Evolutionary conservation across 2,888 invertebrate genomes (phyloP), one percentile per base, ranked within the genome.

Genomic region (Conops quadrifasciatus): DNA sequence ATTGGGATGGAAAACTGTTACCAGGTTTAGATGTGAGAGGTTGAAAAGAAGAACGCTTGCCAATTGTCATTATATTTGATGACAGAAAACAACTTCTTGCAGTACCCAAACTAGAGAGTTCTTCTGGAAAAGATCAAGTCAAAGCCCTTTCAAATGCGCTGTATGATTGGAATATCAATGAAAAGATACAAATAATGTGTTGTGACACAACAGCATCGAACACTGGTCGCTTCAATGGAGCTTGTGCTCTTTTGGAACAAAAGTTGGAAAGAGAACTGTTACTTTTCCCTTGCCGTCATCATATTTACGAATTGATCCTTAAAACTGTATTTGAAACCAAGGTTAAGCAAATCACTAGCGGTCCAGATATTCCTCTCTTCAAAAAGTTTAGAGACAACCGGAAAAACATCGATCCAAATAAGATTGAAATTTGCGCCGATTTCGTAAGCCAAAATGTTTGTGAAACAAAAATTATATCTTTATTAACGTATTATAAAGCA

Each of bases 81-180:
- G 85, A 86, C 82, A 75, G 75, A 58, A 75, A 78, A 77, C 76
- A 81, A 78, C 75, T 79, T 67, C 62, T 80, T 72, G 77, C 77
- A 71, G 77, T 80, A 69, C 77, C 79, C 45, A 77, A 73, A 75
- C 67, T 80, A 70, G 76, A 79, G 3, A 78, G 67, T 65, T 78
- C 77, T 71, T 72, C 76, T 9, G 76, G 75, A 13, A 75, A 70
- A 21, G 74, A 77, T 36, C 77, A 71, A 58, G 75, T 75, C 28
- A 59, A 73, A 64, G 78, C 77, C 65, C 77, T 80, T 70, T 80
- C 53, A 36, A 72, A 70, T 26, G 62, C 70, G 11, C 24, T 76
- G 51, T 26, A 21, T 67, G 74, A 78, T 69, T 77, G 71, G 74
- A 71, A 77, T 63, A 75, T 76, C 16, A 13, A 9, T 15, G 45